These are phyloP conservation scores for Cheilosia vernalis DNA, from an alignment of 2,888 invertebrate genomes.

Conservation along the genomic window DNA sequence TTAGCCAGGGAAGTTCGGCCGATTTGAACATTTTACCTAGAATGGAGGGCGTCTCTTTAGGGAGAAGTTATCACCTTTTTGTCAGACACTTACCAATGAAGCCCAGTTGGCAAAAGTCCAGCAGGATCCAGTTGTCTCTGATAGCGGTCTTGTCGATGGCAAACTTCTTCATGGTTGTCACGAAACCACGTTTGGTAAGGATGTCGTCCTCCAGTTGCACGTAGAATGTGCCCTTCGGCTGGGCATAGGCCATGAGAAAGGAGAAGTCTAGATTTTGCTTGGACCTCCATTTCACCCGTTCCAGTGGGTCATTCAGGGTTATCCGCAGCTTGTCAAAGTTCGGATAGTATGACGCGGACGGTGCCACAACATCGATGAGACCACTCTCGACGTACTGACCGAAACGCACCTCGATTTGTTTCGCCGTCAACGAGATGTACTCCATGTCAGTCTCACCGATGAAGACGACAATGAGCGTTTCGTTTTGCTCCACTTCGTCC, in stretches of 20 bases:
- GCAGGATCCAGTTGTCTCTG: constrained; percentile 92
- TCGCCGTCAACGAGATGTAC: constrained; percentile 89
- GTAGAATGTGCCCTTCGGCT: constrained; percentile 93
- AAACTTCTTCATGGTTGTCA: constrained; percentile 93
- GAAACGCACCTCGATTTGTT: constrained; percentile 91
- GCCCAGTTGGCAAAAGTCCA: constrained; percentile 96
- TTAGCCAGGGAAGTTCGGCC: constrained; percentile 92
- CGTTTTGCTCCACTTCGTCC: constrained; percentile 88
- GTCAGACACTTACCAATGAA: constrained; percentile 89
- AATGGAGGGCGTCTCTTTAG: constrained; percentile 33
- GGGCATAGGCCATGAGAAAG: constrained; percentile 96
- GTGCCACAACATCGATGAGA: constrained; percentile 94
- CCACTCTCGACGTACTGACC: constrained; percentile 89
- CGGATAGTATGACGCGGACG: constrained; percentile 94
- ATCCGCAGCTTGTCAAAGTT: constrained; percentile 90
- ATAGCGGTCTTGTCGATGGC: constrained; percentile 89
- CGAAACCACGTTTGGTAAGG: constrained; percentile 92
- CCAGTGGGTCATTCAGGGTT: constrained; percentile 93
- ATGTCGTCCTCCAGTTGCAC: constrained; percentile 98
- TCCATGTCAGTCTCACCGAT: constrained; percentile 93
- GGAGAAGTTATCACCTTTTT: constrained; percentile 21
- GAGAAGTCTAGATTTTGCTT: constrained; percentile 98
- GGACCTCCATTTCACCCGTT: constrained; percentile 94
- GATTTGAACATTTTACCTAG: constrained; percentile 94
- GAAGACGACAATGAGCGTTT: constrained; percentile 92